Percentiles rank a stretch among this genome's conserved stretches.
These are phyloP conservation scores for Chloebia gouldiae DNA, from an alignment of 2,113 vertebrate genomes.

Conservation along the genomic window DNA sequence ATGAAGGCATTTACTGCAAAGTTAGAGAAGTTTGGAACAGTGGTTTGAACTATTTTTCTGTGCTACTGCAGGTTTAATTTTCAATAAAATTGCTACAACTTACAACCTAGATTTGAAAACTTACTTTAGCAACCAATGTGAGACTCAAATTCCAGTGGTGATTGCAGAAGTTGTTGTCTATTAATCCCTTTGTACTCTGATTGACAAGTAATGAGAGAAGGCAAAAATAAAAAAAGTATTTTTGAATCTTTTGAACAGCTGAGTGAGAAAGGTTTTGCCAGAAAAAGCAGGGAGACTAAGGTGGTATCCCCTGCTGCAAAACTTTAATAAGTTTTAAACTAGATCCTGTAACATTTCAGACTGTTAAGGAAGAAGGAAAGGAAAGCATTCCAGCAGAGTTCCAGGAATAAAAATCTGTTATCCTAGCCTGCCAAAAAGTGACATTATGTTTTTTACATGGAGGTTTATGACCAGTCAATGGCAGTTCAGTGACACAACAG, in stretches of 20 bases:
- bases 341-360: background rate
- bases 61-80: background rate
- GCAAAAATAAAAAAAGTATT: background rate
- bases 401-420: conserved; percentile 46
- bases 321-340: conserved; percentile 3
- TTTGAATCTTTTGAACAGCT: background rate
- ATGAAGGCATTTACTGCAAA: background rate
- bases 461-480: conserved; percentile 8
- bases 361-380: background rate
- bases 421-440: conserved; percentile 33
- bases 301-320: conserved; percentile 19
- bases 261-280: background rate
- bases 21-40: background rate
- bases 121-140: background rate
- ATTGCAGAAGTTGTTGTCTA: background rate
- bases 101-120: background rate
- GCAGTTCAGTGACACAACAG: background rate
- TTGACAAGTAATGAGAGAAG: background rate
- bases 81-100: background rate
- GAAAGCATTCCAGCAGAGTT: conserved; percentile 37
- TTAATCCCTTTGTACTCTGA: background rate
- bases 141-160: background rate
- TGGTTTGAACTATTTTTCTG: background rate
- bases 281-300: background rate
- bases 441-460: background rate